phyloP scores from a whole-genome alignment of 2,113 vertebrate genomes.

The Rhabdomys dilectus region DNA sequence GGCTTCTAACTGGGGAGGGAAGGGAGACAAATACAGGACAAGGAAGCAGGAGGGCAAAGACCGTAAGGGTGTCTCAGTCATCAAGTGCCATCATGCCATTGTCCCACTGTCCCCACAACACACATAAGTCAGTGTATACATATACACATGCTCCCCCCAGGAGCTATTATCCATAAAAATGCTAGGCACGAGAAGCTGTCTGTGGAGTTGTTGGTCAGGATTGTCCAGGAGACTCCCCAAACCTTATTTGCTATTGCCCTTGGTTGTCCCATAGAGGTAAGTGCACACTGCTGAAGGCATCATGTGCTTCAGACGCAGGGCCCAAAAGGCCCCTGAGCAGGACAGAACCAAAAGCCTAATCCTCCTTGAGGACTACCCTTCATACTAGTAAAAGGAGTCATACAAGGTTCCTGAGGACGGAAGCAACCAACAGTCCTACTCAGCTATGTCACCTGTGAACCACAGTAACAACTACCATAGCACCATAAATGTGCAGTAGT shows the following conservation, averaged over 20 bases:
- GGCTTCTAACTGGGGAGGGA: neutral
- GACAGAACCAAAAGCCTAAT: neutral
- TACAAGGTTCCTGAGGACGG: neutral
- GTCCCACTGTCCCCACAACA: neutral
- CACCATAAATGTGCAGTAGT: neutral
- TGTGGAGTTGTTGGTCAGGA: neutral
- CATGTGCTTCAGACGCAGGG: neutral
- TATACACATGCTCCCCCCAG: neutral
- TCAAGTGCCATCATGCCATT: neutral
- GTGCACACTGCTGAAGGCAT: neutral
- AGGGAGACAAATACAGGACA: neutral
- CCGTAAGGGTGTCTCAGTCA: neutral
- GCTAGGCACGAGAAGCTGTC: neutral
- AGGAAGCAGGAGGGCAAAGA: neutral
- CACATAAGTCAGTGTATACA: neutral
- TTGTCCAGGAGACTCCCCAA: neutral
- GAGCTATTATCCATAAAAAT: neutral
- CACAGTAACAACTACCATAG: neutral
- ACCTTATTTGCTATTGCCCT: neutral
- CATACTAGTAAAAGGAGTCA: neutral
- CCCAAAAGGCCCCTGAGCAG: neutral
- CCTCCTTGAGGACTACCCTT: neutral
- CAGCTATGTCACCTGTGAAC: neutral
- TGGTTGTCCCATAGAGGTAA: neutral
- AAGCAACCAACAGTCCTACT: neutral